Conservation (phyloP, 2,113 vertebrate genomes). For the Hyperopisus bebe region DNA sequence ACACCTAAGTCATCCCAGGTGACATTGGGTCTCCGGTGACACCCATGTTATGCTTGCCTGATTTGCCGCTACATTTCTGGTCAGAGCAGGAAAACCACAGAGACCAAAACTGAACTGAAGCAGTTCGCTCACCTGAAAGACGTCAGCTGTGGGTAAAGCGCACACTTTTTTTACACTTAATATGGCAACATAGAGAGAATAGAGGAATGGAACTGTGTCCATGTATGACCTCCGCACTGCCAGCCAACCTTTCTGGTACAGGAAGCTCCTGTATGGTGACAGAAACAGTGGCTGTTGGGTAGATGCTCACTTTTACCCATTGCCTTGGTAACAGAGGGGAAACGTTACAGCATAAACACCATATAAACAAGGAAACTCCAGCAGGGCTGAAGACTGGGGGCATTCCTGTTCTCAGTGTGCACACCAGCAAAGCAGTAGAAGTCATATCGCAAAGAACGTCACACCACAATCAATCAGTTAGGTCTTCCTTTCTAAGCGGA, state of each 20-base stretch:
- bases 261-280: neutral
- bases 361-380: neutral
- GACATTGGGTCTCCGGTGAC: neutral
- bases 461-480: neutral
- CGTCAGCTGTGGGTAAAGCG: neutral
- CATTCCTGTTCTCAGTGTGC: neutral
- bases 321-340: neutral
- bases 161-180: neutral
- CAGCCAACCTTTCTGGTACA: neutral
- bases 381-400: neutral
- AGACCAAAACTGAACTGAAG: neutral
- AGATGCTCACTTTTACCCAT: neutral
- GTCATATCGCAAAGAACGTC: neutral
- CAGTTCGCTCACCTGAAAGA: neutral
- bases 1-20: neutral
- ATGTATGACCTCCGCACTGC: neutral
- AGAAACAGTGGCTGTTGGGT: neutral
- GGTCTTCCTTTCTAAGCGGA: neutral
- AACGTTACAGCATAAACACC: neutral
- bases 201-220: neutral
- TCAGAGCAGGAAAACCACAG: neutral
- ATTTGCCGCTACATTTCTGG: neutral
- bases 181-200: neutral
- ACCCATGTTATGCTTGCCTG: neutral
- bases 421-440: neutral